Conservation (phyloP, 2,113 vertebrate genomes). For the Prionailurus bengalensis region DNA sequence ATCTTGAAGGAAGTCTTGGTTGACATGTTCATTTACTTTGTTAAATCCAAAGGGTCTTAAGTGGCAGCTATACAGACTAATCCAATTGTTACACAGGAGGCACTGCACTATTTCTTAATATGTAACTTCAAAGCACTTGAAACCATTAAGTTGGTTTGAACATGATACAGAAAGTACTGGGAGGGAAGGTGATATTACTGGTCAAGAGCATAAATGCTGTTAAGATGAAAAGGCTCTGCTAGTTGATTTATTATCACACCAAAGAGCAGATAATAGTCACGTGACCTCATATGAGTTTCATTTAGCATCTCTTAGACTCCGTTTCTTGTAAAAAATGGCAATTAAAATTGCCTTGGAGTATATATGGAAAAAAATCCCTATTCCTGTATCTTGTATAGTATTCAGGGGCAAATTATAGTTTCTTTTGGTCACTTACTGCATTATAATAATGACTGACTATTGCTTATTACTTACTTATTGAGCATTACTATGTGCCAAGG, state of each 20-base stretch:
- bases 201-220: neutral
- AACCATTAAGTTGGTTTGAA: neutral
- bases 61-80: neutral
- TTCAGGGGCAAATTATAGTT: neutral
- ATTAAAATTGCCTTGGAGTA: neutral
- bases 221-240: neutral
- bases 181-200: neutral
- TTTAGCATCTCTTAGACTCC: neutral
- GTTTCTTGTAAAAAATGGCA: neutral
- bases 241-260: neutral
- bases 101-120: slow-evolving; percentile 24
- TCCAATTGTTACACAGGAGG: slow-evolving; percentile 30
- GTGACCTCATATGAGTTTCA: neutral
- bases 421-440: neutral
- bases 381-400: neutral
- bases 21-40: slow-evolving; percentile 62
- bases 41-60: slow-evolving; percentile 41
- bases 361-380: neutral
- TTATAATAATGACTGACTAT: neutral
- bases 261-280: neutral
- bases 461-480: neutral
- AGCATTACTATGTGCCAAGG: neutral
- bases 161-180: neutral
- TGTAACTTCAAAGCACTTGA: slow-evolving; percentile 41
- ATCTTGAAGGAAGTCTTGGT: slow-evolving; percentile 48